Base-by-base conservation (phyloP, 2,113 vertebrate species). In the Atlantisia rogersi region DNA sequence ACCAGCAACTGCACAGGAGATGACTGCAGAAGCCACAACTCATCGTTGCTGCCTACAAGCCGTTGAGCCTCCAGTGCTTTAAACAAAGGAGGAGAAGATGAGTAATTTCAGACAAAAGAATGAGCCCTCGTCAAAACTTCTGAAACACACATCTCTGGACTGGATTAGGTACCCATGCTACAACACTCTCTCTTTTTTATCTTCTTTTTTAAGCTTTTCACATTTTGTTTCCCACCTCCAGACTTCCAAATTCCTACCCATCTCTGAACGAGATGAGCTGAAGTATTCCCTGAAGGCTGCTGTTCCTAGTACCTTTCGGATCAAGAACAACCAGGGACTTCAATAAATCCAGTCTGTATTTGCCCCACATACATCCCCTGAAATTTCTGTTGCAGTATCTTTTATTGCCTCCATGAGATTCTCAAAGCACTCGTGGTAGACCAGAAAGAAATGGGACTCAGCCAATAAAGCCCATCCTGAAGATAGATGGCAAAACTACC, bases 41-140 rank as follows among this genome's bases (percentile, higher is more conserved):
- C 62, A 60, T 81, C 69, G 46, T 37, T 0, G 1, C 89, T 95
- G 91, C 91, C 91, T 88, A 86, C 73, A 77, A 86, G 60, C 40
- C 6, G 2, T 15, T 15, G 69, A 92, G 64, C 69, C 80, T 52
- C 39, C 88, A 84, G 35, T 0, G 1, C 56, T 64, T 71, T 39
- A 35, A 94, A 95, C 91, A 87, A 94, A 92, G 94, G 32, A 81
- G 20, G n/a, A 46, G 44, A 82, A 75, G 58, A 77, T 95, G 92
- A 97, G 86, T 86, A 86, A 96, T 93, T 70, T 63, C 88, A 94
- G 67, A 90, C 82, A 96, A 81, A 94, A 95, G 90, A 93, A 87
- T 77, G 64, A 96, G 82, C 59, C 52, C 46, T 74, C 46, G 15
- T 69, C 82, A 90, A 88, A 90, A 90, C 62, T 87, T 92, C 71